phyloP scores from a whole-genome alignment of 2,797 vertebrate species.

The Chelidonichthys spinosus region DNA sequence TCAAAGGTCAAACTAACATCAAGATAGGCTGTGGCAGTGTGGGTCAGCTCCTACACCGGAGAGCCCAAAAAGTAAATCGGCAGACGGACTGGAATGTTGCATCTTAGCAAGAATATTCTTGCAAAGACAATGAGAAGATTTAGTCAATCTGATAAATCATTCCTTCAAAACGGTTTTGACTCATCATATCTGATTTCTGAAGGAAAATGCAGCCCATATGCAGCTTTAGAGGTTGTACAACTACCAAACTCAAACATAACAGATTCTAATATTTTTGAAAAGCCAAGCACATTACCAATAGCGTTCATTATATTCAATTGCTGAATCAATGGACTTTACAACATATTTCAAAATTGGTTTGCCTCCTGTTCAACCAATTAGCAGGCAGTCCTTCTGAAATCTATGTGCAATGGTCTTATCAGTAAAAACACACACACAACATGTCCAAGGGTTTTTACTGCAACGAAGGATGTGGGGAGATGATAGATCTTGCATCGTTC shows the following conservation, averaged over 20 bases:
- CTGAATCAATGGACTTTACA: constrained; percentile 5
- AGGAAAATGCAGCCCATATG: neutral
- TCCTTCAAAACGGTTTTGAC: neutral
- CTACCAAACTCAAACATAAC: neutral
- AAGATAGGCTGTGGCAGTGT: constrained; percentile 81
- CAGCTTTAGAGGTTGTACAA: neutral
- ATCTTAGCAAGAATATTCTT: constrained; percentile 36
- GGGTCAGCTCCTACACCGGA: constrained; percentile 74
- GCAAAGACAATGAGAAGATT: constrained; percentile 31
- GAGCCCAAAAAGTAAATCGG: constrained; percentile 66
- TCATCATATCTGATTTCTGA: neutral
- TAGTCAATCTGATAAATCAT: neutral
- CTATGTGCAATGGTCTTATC: neutral
- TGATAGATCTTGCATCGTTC: neutral
- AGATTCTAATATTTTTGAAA: neutral
- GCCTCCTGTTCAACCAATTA: neutral
- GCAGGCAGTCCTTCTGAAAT: neutral
- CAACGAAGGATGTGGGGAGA: neutral
- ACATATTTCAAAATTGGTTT: too few relatives aligned
- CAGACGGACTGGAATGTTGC: constrained; percentile 76
- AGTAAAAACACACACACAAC: constrained; percentile 6
- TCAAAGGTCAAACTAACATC: constrained; percentile 86
- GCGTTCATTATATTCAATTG: neutral
- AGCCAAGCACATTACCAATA: neutral
- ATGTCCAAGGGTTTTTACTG: constrained; percentile 6